Evolutionary conservation across 2,797 vertebrate genomes (phyloP).

Genomic region (Pyrocephalus nanus): DNA sequence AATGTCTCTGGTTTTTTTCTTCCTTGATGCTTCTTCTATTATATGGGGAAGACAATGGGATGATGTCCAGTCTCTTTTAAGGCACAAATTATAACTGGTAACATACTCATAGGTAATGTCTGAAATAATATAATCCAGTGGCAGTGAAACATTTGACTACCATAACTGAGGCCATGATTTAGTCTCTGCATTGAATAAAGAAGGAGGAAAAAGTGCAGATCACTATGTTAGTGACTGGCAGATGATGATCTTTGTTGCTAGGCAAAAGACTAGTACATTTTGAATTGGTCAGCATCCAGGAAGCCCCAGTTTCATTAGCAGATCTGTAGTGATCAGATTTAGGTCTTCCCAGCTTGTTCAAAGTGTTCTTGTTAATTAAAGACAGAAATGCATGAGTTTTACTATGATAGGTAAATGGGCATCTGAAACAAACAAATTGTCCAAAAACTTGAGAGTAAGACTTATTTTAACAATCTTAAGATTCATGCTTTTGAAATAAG

Average conservation of each 20-base stretch:
- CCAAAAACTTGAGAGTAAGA: background rate
- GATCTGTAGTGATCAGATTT: background rate
- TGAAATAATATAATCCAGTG: background rate
- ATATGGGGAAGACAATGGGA: background rate
- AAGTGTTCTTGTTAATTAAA: background rate
- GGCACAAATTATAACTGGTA: background rate
- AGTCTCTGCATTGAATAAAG: background rate
- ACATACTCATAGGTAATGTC: background rate
- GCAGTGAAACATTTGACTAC: background rate
- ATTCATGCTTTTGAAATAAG: background rate
- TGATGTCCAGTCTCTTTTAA: background rate
- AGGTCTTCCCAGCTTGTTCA: background rate
- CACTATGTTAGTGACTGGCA: background rate
- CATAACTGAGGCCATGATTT: background rate
- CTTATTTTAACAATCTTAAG: background rate
- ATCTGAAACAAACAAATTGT: background rate
- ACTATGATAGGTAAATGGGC: background rate
- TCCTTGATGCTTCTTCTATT: background rate
- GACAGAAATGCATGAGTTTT: background rate
- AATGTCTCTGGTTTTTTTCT: background rate
- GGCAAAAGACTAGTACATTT: background rate
- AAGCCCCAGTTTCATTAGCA: background rate
- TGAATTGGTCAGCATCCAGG: background rate
- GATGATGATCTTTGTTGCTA: background rate
- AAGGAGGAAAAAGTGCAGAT: background rate